These are phyloP conservation scores for Pluvialis apricaria DNA, from an alignment of 2,113 vertebrate species.

Conservation along the genomic window DNA sequence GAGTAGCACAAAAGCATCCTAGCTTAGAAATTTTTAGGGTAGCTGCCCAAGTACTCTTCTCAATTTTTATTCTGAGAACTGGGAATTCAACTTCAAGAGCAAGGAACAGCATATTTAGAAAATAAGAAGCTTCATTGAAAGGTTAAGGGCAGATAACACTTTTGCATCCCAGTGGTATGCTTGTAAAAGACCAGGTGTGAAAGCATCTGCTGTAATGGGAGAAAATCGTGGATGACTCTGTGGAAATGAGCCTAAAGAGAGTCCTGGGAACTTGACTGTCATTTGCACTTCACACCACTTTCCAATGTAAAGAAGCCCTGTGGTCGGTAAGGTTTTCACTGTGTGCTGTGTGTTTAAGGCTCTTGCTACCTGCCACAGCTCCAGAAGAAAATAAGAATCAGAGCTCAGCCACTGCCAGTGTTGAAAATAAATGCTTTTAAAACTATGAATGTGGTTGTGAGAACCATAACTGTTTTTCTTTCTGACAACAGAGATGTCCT, in stretches of 20 bases:
- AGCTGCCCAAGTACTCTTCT: background rate
- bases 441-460: background rate
- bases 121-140: background rate
- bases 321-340: background rate
- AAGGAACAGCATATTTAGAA: background rate
- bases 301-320: background rate
- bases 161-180: background rate
- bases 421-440: background rate
- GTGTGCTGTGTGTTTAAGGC: background rate
- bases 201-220: background rate
- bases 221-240: background rate
- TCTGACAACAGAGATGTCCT: slow-evolving; percentile 84
- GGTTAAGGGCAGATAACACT: background rate
- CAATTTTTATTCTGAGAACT: background rate
- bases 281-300: background rate
- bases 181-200: background rate
- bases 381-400: background rate
- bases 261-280: background rate
- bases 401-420: background rate
- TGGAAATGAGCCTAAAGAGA: background rate
- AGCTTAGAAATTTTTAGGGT: background rate
- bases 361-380: background rate
- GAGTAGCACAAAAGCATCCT: background rate
- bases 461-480: background rate
- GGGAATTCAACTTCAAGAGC: background rate